A percentile compares a stretch with the other conserved stretches of the same genome.
phyloP scores from a whole-genome alignment of 2,113 vertebrate species.

The Cacatua alba region DNA sequence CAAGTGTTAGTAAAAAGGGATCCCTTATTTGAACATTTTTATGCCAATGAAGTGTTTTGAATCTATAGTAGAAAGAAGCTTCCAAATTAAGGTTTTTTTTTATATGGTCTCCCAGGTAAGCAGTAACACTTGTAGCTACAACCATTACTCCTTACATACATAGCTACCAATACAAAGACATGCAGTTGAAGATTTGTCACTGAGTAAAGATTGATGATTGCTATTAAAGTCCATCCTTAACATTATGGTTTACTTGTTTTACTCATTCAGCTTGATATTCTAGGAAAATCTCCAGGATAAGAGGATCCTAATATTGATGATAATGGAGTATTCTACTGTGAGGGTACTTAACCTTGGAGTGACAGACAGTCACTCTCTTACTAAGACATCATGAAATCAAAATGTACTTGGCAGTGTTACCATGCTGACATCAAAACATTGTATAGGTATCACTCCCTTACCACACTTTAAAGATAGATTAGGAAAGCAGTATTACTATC shows the following conservation, averaged over 20 bases:
- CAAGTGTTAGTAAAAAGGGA: neutral
- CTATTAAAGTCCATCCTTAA: neutral
- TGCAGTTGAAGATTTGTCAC: neutral
- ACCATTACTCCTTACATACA: neutral
- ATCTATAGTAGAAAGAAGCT: neutral
- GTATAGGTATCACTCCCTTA: neutral
- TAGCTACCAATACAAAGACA: neutral
- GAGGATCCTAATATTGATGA: neutral
- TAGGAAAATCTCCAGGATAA: neutral
- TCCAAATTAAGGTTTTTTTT: neutral
- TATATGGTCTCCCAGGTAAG: neutral
- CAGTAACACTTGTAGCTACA: neutral
- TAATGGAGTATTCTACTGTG: neutral
- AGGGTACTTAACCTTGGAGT: neutral
- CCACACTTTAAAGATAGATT: neutral
- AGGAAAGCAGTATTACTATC: neutral
- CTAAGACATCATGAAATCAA: conserved; percentile 9
- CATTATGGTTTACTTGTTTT: neutral
- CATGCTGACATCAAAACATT: neutral
- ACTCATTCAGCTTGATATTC: neutral
- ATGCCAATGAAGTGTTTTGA: neutral
- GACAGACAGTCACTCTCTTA: neutral
- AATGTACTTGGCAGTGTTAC: neutral
- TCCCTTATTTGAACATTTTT: neutral
- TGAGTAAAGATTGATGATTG: neutral